Evolutionary conservation across 2,113 vertebrate genomes (phyloP).

Genomic region (Nyctereutes procyonoides): DNA sequence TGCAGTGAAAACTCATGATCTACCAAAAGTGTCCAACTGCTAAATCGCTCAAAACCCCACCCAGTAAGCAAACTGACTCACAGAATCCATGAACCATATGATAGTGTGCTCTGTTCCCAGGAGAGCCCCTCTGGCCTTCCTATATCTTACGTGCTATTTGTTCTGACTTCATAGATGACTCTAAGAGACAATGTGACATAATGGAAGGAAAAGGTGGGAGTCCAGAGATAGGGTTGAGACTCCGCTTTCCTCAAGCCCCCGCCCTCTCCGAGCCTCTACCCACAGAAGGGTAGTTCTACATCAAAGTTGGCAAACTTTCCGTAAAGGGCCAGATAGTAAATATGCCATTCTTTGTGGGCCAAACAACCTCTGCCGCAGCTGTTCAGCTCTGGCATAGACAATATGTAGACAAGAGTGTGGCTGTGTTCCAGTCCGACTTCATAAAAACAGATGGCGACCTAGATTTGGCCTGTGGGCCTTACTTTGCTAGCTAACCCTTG

Average conservation of each 20-base stretch:
- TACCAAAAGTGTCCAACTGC: not conserved
- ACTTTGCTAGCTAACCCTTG: not conserved
- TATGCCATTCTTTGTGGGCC: not conserved
- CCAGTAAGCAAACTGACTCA: not conserved
- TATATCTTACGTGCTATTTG: not conserved
- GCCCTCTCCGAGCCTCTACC: not conserved
- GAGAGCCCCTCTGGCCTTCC: not conserved
- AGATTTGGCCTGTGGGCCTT: not conserved
- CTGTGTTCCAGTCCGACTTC: not conserved
- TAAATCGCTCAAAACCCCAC: not conserved
- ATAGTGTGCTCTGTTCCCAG: not conserved
- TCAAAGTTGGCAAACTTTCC: not conserved
- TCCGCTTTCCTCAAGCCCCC: not conserved
- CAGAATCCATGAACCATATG: not conserved
- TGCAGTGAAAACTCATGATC: not conserved
- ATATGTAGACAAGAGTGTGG: not conserved
- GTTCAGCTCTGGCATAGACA: not conserved
- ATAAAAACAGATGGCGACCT: not conserved
- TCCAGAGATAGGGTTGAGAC: not conserved
- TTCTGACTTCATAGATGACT: not conserved
- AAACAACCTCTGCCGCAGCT: not conserved
- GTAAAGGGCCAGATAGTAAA: not conserved
- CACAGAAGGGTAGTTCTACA: no score
- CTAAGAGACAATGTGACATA: not conserved
- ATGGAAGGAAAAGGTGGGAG: not conserved